Base-by-base conservation (phyloP, 1,140 invertebrate genomes). In the Geopemphigus sp. region DNA sequence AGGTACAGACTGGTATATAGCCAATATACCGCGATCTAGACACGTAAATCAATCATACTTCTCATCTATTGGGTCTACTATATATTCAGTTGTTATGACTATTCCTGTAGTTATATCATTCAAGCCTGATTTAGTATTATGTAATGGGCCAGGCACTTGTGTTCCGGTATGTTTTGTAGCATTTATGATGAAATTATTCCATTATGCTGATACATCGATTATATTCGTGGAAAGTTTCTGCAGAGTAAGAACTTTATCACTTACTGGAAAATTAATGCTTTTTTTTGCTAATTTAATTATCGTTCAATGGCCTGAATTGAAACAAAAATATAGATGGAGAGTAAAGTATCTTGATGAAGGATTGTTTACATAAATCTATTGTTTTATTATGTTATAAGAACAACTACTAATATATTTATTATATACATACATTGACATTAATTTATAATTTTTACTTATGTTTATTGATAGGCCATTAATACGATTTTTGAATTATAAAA, bases 121-220 rank as follows among this genome's bases (percentile, higher is more conserved):
- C 82, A 88, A 86, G 81, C 95, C 95, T 26, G 89, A 94, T 84
- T 83, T 97, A 80, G 87, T 97, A 80, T 84, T 98, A 2, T 95
- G 94, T 84, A 99, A 98, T 88, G 97, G 97, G 0, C 97, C 97
- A 73, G 97, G 96, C 32, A 98, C 95, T 8, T 98, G 96, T 86
- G 89, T 99, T 81, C 96, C 95, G 47, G 86, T 96, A 56, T 95
- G 94, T 86, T 81, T 93, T 15, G 88, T 91, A 68, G 90, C 90
- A 22, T 91, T 91, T 84, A n/a, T 91, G 0, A 87, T 89, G 80
- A 89, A 91, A 87, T 84, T 90, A 39, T 84, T 93, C 0, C 90
- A 88, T 81, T 83, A 95, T 12, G 85, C 87, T 39, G 87, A 92
- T 81, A 90, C 89, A 81, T 91, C 89, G 84, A 93, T 98, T 80